phyloP scores from a whole-genome alignment of 2,113 vertebrate species.

The Apeltes quadracus region DNA sequence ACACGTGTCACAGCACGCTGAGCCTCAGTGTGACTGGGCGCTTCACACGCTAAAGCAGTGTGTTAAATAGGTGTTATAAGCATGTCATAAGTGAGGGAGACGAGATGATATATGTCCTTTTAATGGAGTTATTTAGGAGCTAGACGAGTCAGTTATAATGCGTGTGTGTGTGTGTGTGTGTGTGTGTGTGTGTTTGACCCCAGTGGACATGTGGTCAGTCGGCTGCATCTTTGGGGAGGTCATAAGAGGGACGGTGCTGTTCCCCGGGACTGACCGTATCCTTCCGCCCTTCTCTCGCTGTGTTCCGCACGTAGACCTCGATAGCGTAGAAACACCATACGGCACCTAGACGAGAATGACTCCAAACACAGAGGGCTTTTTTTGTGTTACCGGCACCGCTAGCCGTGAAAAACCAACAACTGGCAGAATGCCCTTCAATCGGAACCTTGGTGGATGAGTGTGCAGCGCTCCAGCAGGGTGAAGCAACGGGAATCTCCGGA shows the following conservation, averaged over 20 bases:
- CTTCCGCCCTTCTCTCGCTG: conserved; percentile 65
- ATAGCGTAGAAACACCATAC: too few relatives aligned
- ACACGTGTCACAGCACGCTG: conserved; percentile 14
- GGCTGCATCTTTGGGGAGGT: conserved; percentile 99
- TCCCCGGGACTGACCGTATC: conserved; percentile 98
- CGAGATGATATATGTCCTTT: background rate
- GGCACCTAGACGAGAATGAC: background rate
- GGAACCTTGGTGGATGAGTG: conserved; percentile 26
- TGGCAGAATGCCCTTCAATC: conserved; percentile 45
- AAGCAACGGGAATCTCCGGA: conserved; percentile 58
- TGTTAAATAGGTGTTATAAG: conserved; percentile 10
- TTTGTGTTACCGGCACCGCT: conserved; percentile 13
- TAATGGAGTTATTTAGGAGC: background rate
- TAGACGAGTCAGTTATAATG: conserved; percentile 13
- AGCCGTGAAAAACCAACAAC: conserved; percentile 24
- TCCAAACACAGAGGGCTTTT: conserved; percentile 1
- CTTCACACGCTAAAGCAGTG: background rate
- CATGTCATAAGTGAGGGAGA: background rate
- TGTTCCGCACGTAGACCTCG: background rate
- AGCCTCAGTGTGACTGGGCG: conserved; percentile 10
- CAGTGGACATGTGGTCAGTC: conserved; percentile 99
- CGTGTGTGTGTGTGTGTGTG: conserved; percentile 75
- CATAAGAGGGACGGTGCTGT: conserved; percentile 97
- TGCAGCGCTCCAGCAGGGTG: conserved; percentile 55
- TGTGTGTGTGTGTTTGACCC: conserved; percentile 79